A percentile compares a stretch with the other conserved stretches of the same genome.
Conservation (phyloP, 2,888 invertebrate genomes). For the Gymnosoma rotundatum region DNA sequence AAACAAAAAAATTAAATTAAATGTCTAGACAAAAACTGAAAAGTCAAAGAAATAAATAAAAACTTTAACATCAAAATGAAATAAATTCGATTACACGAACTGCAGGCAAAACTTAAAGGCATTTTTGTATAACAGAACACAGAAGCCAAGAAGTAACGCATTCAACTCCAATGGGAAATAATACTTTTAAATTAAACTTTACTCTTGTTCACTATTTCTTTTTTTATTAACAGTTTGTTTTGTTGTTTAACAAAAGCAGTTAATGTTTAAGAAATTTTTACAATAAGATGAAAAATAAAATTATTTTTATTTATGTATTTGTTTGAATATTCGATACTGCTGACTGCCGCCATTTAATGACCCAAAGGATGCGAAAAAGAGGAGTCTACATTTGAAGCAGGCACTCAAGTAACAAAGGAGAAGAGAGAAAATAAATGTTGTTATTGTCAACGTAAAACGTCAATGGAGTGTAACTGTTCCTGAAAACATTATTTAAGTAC, state of each 20-base stretch:
- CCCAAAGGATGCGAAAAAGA: slow-evolving; percentile 18
- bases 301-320: too few relatives aligned
- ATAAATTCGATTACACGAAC: slow-evolving; percentile 11
- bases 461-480: slow-evolving; percentile 63
- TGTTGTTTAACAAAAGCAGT: slow-evolving; percentile 37
- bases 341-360: slow-evolving; percentile 35
- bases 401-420: not conserved
- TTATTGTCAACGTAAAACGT: slow-evolving; percentile 60
- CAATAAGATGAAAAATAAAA: not conserved
- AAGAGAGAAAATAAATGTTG: not conserved
- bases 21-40: slow-evolving; percentile 34
- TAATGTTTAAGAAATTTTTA: slow-evolving; percentile 29
- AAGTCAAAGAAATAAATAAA: not conserved
- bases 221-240: not conserved
- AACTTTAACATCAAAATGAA: not conserved
- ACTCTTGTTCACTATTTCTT: not conserved
- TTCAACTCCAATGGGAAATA: slow-evolving; percentile 38
- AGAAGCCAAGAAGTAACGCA: not conserved
- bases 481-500: slow-evolving; percentile 1
- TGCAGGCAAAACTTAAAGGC: slow-evolving; percentile 26
- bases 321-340: slow-evolving; percentile 11
- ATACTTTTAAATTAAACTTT: slow-evolving; percentile 27
- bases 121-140: slow-evolving; percentile 7
- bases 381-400: not conserved
- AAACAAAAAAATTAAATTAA: slow-evolving; percentile 16